Conservation (phyloP, 1,140 invertebrate genomes). For the Leptonema lineaticorne region DNA sequence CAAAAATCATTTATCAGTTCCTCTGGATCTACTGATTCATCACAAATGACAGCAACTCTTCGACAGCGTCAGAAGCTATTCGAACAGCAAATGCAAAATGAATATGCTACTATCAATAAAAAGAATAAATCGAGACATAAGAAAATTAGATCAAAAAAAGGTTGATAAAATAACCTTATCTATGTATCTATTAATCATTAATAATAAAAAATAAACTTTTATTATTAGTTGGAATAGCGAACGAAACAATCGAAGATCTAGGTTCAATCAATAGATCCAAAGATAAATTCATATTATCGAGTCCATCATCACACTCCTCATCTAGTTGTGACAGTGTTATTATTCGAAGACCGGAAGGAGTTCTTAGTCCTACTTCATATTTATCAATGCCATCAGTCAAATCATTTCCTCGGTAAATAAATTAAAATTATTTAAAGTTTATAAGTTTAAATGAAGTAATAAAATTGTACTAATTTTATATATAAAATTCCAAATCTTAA, state of each 20-base stretch:
- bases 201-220: neutral
- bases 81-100: slow-evolving; percentile 40
- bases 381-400: slow-evolving; percentile 81
- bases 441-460: too few relatives aligned
- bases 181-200: neutral
- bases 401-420: slow-evolving; percentile 64
- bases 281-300: slow-evolving; percentile 30
- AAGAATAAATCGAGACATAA: slow-evolving; percentile 38
- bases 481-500: slow-evolving; percentile 6
- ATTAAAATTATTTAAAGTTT: neutral
- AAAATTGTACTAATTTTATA: too few relatives aligned
- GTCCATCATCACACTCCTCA: slow-evolving; percentile 32
- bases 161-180: slow-evolving; percentile 18
- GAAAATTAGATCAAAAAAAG: slow-evolving; percentile 39
- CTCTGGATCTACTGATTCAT: slow-evolving; percentile 51
- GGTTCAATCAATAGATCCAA: neutral
- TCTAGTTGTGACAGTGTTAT: slow-evolving; percentile 36
- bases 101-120: slow-evolving; percentile 39
- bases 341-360: slow-evolving; percentile 48
- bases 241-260: slow-evolving; percentile 6
- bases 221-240: slow-evolving; percentile 37
- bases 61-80: slow-evolving; percentile 46
- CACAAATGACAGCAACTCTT: slow-evolving; percentile 50
- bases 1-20: slow-evolving; percentile 21
- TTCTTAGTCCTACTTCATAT: slow-evolving; percentile 66